A percentile compares a stretch with the other conserved stretches of the same genome.
phyloP scores from a whole-genome alignment of 2,888 invertebrate species.

The Zaprionus obscuricornis region DNA sequence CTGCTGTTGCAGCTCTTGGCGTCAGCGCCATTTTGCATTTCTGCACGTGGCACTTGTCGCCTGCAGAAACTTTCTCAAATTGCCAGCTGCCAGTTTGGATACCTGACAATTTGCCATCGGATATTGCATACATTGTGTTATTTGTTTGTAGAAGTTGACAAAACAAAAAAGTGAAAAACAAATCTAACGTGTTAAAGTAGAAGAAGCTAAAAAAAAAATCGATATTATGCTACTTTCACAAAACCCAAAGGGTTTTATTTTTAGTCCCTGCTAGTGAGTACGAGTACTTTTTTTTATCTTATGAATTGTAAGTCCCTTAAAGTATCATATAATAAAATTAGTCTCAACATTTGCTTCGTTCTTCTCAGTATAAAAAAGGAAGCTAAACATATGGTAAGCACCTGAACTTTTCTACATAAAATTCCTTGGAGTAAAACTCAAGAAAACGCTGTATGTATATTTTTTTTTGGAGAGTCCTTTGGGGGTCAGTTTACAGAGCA shows the following conservation, averaged over 20 bases:
- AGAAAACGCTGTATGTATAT: too few species aligned
- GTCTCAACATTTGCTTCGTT: too few species aligned
- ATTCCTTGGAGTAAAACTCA: too few species aligned
- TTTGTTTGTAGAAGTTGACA: too few species aligned
- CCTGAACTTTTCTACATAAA: too few species aligned
- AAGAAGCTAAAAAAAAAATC: constrained; percentile 12
- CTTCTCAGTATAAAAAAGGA: too few species aligned
- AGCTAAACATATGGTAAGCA: too few species aligned
- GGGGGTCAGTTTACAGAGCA: not conserved
- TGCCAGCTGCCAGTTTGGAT: constrained; percentile 30
- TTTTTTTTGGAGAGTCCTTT: not conserved
- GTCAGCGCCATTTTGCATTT: constrained; percentile 62
- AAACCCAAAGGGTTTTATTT: not conserved
- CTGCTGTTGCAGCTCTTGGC: constrained; percentile 19
- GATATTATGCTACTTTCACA: constrained; percentile 11
- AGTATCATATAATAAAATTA: too few species aligned
- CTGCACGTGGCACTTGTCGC: constrained; percentile 56
- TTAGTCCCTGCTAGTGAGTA: too few species aligned
- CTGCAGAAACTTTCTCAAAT: constrained; percentile 39
- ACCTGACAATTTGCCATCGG: not conserved
- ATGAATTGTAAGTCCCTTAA: too few species aligned
- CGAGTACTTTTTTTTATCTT: too few species aligned
- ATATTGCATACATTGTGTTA: constrained; percentile 18
- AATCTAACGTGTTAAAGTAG: not conserved
- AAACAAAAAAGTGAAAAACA: not conserved